These are phyloP conservation scores for Girardinichthys multiradiatus DNA, from an alignment of 2,113 vertebrate genomes.

Conservation along the genomic window DNA sequence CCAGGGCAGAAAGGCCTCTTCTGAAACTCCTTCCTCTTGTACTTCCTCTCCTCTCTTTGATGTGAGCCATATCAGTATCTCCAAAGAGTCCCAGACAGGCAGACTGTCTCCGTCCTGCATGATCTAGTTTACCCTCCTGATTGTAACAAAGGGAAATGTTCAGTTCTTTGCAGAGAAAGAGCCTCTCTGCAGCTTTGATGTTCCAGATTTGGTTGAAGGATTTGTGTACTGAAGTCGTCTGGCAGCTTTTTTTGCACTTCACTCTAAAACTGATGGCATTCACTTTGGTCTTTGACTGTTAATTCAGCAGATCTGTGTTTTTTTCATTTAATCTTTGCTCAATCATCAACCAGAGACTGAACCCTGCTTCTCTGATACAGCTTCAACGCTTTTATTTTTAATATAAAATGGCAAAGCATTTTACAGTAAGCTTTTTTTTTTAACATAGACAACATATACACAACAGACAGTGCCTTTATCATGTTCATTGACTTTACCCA, in stretches of 20 bases:
- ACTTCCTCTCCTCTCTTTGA: constrained; percentile 61
- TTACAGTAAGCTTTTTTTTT: too few species aligned
- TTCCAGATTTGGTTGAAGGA: constrained; percentile 19
- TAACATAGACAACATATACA: not conserved
- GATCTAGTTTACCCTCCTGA: constrained; percentile 26
- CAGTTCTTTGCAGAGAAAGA: not conserved
- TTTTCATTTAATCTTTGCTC: not conserved
- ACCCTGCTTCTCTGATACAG: too few species aligned
- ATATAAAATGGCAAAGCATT: too few species aligned
- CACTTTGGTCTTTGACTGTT: constrained; percentile 15
- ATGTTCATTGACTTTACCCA: not conserved
- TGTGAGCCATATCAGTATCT: constrained; percentile 56
- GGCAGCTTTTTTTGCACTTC: not conserved
- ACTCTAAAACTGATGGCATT: not conserved
- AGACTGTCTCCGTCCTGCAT: constrained; percentile 58
- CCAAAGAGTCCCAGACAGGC: constrained; percentile 46
- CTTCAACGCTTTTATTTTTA: too few species aligned
- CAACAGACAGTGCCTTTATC: not conserved
- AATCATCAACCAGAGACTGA: not conserved
- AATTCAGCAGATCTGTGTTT: constrained; percentile 1
- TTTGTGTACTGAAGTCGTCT: not conserved
- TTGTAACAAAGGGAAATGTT: constrained; percentile 33
- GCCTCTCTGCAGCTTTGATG: constrained; percentile 31
- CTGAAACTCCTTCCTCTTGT: not conserved
- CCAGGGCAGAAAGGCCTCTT: constrained; percentile 55